Evolutionary conservation across 1,140 invertebrate genomes (phyloP), one percentile per base, ranked within the genome.

Genomic region (Aphaenogaster ashmeadi): DNA sequence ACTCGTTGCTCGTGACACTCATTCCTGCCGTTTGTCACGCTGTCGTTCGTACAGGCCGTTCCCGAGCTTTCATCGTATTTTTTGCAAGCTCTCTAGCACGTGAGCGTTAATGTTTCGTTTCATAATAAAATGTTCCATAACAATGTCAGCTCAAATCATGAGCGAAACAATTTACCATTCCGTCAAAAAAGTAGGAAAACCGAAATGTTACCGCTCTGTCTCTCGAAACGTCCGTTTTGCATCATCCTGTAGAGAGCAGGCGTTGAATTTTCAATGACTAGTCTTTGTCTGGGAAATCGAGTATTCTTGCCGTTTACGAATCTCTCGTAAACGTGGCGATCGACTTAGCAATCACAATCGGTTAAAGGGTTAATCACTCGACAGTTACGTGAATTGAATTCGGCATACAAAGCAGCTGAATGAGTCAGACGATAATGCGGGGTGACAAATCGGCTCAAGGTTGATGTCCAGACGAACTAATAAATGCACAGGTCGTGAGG

Each of bases 331-430:
- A 74, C 7, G 27, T 50, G 41, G 11, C 50, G 50, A 38, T n/a
- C 15, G 44, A 52, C 54, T 56, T 15, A 27, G 38, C 21, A 64
- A 50, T 50, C 15, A 21, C 9, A 47, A 50, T 64, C 33, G 9
- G 27, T 50, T 64, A 36, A 64, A 79, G 41, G 27, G 27, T 79
- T 66, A 66, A 50, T 50, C 18, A 50, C 27, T 66, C 33, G 44
- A 66, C 7, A 21, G 18, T 50, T 79, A 18, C 18, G 8, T 3
- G 21, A 78, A 79, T 79, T 50, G 11, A 78, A n/a, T 44, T 78
- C 15, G 56, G 15, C 7, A 6, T 74, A 38, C 27, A 36, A 60
- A 79, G 36, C 13, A 44, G n/a, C 41, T 18, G 58, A 78, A 36
- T 33, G 18, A 47, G 27, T 7, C 13, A 6, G 38, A 41, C 11